Conservation (phyloP, 2,113 vertebrate genomes). For the Muntiacus muntjak region DNA sequence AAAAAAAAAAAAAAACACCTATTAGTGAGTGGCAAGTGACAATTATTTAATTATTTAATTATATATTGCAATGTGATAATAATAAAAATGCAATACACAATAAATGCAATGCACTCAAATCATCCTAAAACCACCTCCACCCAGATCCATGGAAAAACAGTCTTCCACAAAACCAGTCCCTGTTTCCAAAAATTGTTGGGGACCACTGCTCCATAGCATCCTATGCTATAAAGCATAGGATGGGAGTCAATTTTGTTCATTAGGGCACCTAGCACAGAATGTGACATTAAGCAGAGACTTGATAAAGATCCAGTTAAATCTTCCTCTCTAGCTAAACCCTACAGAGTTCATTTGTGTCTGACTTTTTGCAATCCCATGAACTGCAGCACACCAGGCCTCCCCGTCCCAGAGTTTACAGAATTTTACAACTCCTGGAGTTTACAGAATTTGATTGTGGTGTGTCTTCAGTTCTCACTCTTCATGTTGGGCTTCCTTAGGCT, state of each 20-base stretch:
- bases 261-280: neutral
- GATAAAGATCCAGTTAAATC: neutral
- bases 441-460: neutral
- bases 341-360: neutral
- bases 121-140: neutral
- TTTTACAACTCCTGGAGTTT: neutral
- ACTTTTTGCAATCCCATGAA: rapidly evolving
- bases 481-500: neutral
- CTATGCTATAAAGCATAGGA: too few relatives aligned
- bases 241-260: neutral
- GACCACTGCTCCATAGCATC: neutral
- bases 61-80: neutral
- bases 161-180: neutral
- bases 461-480: neutral
- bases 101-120: neutral
- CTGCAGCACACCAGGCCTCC: neutral
- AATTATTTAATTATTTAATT: neutral
- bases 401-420: neutral
- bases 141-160: neutral
- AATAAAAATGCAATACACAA: neutral
- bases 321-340: neutral
- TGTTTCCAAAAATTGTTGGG: neutral
- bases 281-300: neutral
- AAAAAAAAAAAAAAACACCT: neutral
- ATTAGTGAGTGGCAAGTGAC: neutral